A percentile compares a stretch with the other conserved stretches of the same genome.
These are phyloP conservation scores for Microcebus griseorufus DNA, from an alignment of 2,113 vertebrate genomes.

Conservation along the genomic window DNA sequence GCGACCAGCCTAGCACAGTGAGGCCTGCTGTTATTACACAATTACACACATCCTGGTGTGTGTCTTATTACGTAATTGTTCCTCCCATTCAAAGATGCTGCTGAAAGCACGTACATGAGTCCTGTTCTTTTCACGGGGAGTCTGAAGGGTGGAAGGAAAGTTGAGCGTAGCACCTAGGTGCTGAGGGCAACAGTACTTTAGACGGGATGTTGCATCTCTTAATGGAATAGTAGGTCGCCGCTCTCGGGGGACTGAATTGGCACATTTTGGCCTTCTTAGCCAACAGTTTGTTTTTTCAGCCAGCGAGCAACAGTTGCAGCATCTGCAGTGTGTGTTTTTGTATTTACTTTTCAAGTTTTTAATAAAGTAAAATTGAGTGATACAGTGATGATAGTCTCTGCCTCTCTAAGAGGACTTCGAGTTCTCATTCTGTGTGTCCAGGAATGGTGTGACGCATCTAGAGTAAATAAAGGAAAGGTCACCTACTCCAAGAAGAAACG, in stretches of 20 bases:
- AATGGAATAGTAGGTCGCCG: background rate
- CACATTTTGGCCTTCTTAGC: background rate
- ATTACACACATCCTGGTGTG: conserved; percentile 81
- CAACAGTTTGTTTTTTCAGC: background rate
- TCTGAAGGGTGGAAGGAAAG: conserved; percentile 53
- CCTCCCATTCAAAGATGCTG: conserved; percentile 80
- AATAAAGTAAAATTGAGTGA: background rate
- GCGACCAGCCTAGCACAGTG: conserved; percentile 80
- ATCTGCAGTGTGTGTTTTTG: background rate
- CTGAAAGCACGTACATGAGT: conserved; percentile 75
- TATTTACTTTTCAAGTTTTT: background rate
- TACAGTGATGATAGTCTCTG: background rate
- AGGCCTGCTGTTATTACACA: conserved; percentile 80
- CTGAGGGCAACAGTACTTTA: background rate
- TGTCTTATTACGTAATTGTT: conserved; percentile 84
- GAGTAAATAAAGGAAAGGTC: conserved; percentile 1
- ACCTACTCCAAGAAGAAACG: background rate
- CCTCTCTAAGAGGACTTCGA: background rate
- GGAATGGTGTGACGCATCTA: background rate
- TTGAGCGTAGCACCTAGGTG: background rate
- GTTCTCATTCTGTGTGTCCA: background rate
- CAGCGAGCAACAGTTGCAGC: background rate
- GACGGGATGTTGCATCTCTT: background rate
- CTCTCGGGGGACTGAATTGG: background rate
- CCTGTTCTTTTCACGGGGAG: conserved; percentile 47